Conservation (phyloP, 2,113 vertebrate genomes). For the Thamnophis sirtalis region DNA sequence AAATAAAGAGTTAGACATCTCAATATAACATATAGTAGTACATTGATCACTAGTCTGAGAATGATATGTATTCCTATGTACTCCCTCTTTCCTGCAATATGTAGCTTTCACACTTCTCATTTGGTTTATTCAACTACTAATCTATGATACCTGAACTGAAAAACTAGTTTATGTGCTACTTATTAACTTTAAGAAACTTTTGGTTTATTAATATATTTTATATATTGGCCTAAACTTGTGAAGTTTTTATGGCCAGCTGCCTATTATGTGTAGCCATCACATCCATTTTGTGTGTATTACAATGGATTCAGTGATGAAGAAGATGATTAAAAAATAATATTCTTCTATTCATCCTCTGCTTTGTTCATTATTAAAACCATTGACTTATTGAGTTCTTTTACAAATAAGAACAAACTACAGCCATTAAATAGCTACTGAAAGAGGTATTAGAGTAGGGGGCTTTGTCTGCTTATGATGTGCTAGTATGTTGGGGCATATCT, state of each 20-base stretch:
- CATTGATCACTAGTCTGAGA: not conserved
- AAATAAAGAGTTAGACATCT: not conserved
- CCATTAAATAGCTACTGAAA: not conserved
- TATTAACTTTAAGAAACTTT: slow-evolving; percentile 18
- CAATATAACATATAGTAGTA: not conserved
- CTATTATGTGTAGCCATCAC: not conserved
- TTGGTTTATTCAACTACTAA: not conserved
- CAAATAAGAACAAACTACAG: not conserved
- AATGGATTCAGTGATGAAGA: not conserved
- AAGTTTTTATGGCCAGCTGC: not conserved
- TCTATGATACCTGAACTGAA: not conserved
- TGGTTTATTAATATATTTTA: not conserved
- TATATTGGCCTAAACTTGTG: not conserved
- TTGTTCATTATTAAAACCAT: not conserved
- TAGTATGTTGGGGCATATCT: not conserved
- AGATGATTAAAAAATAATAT: not conserved
- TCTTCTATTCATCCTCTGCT: not conserved
- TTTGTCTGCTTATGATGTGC: not conserved
- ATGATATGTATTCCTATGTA: not conserved
- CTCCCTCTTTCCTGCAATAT: not conserved
- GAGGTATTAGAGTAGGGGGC: not conserved
- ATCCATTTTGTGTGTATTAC: not conserved
- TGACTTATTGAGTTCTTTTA: not conserved
- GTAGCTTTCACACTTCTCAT: not conserved
- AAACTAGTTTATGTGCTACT: slow-evolving; percentile 4